A percentile compares a stretch with the other conserved stretches of the same genome.
These are phyloP conservation scores for Halictus ligatus DNA, from an alignment of 2,888 invertebrate species.

Conservation along the genomic window DNA sequence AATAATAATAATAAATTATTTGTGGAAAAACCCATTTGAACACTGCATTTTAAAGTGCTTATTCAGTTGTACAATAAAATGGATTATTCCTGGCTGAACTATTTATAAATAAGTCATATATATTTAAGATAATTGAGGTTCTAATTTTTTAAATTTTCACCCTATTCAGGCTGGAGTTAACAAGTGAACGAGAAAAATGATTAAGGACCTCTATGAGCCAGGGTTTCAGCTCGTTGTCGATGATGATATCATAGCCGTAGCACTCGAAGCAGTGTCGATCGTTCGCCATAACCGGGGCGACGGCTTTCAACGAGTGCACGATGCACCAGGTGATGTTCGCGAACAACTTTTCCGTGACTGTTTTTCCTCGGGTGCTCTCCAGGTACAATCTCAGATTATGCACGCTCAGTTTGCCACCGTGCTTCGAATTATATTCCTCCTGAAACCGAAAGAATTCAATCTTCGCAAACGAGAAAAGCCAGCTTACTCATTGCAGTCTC, in stretches of 20 bases:
- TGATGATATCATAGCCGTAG: conserved; percentile 98
- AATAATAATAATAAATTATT: no score
- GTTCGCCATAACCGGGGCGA: conserved; percentile 96
- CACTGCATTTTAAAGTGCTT: no score
- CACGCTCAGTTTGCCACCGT: conserved; percentile 97
- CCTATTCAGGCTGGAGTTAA: no score
- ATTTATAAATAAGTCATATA: no score
- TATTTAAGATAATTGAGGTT: no score
- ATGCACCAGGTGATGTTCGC: conserved; percentile 95
- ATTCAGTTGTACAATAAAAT: no score
- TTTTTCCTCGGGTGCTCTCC: conserved; percentile 95
- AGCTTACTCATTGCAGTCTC: no score
- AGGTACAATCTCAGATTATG: conserved; percentile 95
- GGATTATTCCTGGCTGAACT: no score
- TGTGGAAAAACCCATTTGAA: no score
- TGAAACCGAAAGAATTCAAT: conserved; percentile 76
- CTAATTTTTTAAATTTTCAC: no score
- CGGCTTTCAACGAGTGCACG: conserved; percentile 96
- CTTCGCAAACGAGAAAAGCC: no score
- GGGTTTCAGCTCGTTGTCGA: conserved; percentile 96
- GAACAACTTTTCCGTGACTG: conserved; percentile 94
- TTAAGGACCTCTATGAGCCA: conserved; percentile 84
- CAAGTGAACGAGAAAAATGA: not conserved
- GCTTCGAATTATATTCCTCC: conserved; percentile 97
- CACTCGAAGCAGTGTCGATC: conserved; percentile 97